Conservation (phyloP, 2,113 vertebrate genomes). For the Pristiophorus japonicus region DNA sequence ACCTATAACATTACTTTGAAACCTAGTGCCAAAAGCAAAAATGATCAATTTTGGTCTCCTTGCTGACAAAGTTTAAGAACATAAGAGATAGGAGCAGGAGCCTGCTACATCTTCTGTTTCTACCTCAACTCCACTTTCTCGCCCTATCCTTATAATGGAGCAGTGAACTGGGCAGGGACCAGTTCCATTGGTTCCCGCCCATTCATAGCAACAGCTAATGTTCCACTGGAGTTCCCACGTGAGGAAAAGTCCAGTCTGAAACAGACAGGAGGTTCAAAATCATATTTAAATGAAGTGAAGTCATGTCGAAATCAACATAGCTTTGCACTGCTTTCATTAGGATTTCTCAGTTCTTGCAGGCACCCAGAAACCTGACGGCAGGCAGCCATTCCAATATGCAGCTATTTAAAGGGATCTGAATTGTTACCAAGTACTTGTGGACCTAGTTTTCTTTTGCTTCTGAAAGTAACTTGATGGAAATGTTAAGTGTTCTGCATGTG, state of each 20-base stretch:
- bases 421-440: background rate
- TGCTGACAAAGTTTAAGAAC: background rate
- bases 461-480: background rate
- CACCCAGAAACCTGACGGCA: background rate
- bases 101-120: background rate
- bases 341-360: background rate
- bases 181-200: background rate
- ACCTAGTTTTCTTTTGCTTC: background rate
- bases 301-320: background rate
- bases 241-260: too few species aligned
- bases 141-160: background rate
- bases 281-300: background rate
- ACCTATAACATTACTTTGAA: too few species aligned
- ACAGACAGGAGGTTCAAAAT: background rate
- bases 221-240: too few species aligned
- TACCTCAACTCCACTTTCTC: background rate
- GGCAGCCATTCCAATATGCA: too few species aligned
- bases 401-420: background rate
- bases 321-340: too few species aligned
- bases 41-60: background rate
- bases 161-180: background rate
- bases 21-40: background rate
- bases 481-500: background rate
- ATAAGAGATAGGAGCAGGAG: background rate
- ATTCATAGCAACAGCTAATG: background rate